Base-by-base conservation (phyloP, 2,113 vertebrate genomes). In the Acanthisitta chloris region DNA sequence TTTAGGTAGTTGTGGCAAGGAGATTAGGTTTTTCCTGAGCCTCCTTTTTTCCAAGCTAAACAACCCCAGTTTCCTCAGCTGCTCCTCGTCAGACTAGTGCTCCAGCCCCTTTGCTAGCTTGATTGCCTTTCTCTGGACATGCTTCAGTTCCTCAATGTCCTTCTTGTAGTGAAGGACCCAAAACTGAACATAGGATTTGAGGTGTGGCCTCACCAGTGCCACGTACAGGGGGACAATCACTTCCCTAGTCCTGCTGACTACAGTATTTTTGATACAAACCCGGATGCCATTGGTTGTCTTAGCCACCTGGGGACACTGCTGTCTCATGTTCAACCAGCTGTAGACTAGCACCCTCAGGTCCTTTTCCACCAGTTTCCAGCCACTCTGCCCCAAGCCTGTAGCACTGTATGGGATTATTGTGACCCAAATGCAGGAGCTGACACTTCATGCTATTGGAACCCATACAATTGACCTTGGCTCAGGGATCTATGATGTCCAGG, bases 251-350 rank as follows among this genome's bases (percentile, higher is more conserved):
- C 20, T 43, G 43, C 20, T 67, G 83, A 17, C 36, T 43, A 1
- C 38, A 10, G 14, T 43, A 4, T 59, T 59, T 38, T 21, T 51
- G 10, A 36, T 33, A 9, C 17, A 51, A 17, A 11, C 14, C 45
- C 4, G 17, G 38, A 45, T 78, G 3, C 21, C 54, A 28, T 13
- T 77, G 8, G 14, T 21, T 21, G 17, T 59, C 71, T 33, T 51
- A 45, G 33, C 17, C 7, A 33, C 26, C 17, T 0, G 0, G 33
- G 17, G 21, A 51, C 6, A 21, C 5, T 23, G 0, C 8, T 42
- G 61, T 29, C 6, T 57, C 29, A 31, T 21, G 14, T 49, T 76
- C 51, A 42, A 15, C 9, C 25, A n/a, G 31, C 34, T 49, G 51
- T 49, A 8, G 46, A 1, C 19, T 24, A 74, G 61, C 25, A 31